These are phyloP conservation scores for Drosophila greeni DNA, from an alignment of 2,888 invertebrate genomes.

Conservation along the genomic window DNA sequence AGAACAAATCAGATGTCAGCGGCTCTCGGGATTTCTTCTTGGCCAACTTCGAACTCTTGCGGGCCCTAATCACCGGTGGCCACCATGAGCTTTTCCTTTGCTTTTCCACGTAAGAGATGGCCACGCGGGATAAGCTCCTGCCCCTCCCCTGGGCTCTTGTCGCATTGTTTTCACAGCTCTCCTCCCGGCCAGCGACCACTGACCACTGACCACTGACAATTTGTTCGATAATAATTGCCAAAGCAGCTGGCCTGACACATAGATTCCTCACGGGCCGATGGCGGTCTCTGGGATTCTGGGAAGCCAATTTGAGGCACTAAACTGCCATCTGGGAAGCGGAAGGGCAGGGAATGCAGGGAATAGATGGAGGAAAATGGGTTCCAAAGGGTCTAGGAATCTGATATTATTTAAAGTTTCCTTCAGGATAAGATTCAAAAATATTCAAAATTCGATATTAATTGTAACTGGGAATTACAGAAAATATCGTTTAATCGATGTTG, in stretches of 20 bases:
- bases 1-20: conserved; percentile 77
- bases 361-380: neutral
- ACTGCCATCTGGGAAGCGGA: neutral
- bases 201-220: conserved; percentile 77
- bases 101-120: conserved; percentile 44
- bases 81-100: conserved; percentile 36
- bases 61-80: conserved; percentile 74
- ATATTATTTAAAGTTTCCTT: neutral
- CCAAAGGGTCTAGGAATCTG: neutral
- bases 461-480: too few relatives aligned
- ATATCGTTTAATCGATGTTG: too few relatives aligned
- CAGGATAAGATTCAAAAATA: neutral
- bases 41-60: conserved; percentile 43
- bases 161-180: conserved; percentile 72
- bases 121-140: conserved; percentile 26
- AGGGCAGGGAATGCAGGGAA: neutral
- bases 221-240: conserved; percentile 79
- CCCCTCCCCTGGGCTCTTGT: conserved; percentile 38
- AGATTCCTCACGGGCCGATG: conserved; percentile 44
- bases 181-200: conserved; percentile 43
- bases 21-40: conserved; percentile 23
- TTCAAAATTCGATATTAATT: neutral
- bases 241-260: conserved; percentile 77
- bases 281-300: conserved; percentile 48
- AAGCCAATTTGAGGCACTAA: conserved; percentile 33